Percentiles rank a stretch among this genome's conserved stretches.
phyloP scores from a whole-genome alignment of 53 echinoderm and acorn worm genomes.

The Actinopyga echinites region DNA sequence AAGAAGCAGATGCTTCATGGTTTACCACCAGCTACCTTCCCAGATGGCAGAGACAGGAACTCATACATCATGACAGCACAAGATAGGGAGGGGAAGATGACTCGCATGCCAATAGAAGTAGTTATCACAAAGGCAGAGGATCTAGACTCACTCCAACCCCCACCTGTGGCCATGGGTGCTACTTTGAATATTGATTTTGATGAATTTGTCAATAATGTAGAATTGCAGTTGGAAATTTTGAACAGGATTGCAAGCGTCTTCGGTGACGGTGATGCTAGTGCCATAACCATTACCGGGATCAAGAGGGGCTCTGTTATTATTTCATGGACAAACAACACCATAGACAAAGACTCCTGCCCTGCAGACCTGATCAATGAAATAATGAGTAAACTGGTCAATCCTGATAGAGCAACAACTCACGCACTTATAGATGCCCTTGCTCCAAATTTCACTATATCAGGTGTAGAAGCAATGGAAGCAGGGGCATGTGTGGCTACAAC shows the following conservation, averaged over 20 bases:
- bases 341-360: conserved; percentile 80
- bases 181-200: conserved; percentile 89
- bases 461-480: conserved; percentile 71
- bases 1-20: conserved; percentile 71
- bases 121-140: conserved; percentile 63
- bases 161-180: conserved; percentile 87
- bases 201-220: conserved; percentile 77
- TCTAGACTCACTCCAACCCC: conserved; percentile 40
- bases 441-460: conserved; percentile 81
- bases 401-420: conserved; percentile 84
- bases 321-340: conserved; percentile 95
- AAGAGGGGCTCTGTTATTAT: conserved; percentile 85
- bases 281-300: conserved; percentile 86
- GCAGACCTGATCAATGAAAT: conserved; percentile 72
- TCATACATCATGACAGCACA: conserved; percentile 68
- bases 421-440: conserved; percentile 81
- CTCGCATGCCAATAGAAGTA: conserved; percentile 67
- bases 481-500: conserved; percentile 75
- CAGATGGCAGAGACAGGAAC: conserved; percentile 33
- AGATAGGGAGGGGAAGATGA: conserved; percentile 64
- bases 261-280: conserved; percentile 84
- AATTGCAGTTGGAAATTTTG: conserved; percentile 77
- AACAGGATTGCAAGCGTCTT: conserved; percentile 84
- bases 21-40: conserved; percentile 44
- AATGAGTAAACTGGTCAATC: conserved; percentile 75